Conservation (phyloP, 2,113 vertebrate species). For the Periophthalmus modestus region DNA sequence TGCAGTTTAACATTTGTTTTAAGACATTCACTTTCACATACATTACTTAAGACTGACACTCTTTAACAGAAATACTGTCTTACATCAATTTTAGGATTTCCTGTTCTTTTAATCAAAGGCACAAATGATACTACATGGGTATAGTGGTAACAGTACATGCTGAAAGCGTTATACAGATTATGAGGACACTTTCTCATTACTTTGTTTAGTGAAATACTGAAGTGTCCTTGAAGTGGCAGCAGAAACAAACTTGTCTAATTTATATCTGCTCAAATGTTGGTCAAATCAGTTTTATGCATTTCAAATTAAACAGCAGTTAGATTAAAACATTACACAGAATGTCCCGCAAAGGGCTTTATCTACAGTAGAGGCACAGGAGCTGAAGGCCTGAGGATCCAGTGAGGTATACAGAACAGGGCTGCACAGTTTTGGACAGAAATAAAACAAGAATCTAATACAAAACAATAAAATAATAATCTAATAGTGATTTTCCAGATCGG, state of each 20-base stretch:
- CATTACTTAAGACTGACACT: not conserved
- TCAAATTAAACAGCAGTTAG: not conserved
- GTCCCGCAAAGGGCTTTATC: slow-evolving; percentile 3
- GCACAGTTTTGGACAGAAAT: not conserved
- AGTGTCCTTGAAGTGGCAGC: not conserved
- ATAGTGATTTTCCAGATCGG: not conserved
- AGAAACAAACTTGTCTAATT: not conserved
- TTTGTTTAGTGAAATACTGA: not conserved
- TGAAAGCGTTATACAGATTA: not conserved
- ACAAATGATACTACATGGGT: not conserved
- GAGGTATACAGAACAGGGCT: slow-evolving; percentile 22
- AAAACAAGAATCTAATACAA: not conserved
- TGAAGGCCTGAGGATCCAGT: not conserved
- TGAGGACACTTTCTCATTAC: not conserved
- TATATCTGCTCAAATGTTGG: not conserved
- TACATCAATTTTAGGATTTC: not conserved
- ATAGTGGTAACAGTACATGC: not conserved
- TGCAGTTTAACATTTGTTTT: not conserved
- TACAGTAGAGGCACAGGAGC: slow-evolving; percentile 8
- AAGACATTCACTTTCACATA: not conserved
- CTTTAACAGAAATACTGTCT: not conserved
- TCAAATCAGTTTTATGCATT: not conserved
- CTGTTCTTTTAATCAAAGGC: not conserved
- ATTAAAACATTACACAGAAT: not conserved
- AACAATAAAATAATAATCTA: not conserved